These are phyloP conservation scores for Alviniconcha strummeri DNA, from an alignment of 2,888 invertebrate genomes.

Conservation along the genomic window DNA sequence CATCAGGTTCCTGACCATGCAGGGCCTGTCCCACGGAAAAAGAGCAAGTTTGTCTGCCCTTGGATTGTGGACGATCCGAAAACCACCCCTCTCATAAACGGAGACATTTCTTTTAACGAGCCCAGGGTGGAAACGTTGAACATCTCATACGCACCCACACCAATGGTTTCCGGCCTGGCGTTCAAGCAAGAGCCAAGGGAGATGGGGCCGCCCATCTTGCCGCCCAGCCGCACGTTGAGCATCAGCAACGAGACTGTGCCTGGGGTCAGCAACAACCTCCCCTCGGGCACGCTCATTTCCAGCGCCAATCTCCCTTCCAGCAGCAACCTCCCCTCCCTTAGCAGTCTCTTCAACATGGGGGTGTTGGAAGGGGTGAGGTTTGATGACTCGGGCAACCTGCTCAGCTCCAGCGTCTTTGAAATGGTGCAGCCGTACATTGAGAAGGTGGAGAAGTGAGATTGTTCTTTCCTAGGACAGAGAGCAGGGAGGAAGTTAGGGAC, in stretches of 20 bases:
- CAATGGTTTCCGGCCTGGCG: neutral
- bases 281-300: slow-evolving; percentile 7
- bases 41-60: slow-evolving; percentile 15
- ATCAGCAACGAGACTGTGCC: slow-evolving; percentile 26
- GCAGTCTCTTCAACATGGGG: slow-evolving; percentile 4
- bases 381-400: slow-evolving; percentile 26
- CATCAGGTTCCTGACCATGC: neutral
- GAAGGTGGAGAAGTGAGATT: too few relatives aligned
- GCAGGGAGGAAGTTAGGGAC: neutral
- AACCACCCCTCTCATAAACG: slow-evolving; percentile 15
- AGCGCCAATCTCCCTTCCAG: neutral
- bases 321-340: neutral
- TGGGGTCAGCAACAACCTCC: slow-evolving; percentile 23
- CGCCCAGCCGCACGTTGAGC: neutral
- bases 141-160: neutral
- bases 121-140: too few relatives aligned
- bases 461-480: too few relatives aligned
- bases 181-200: slow-evolving; percentile 17
- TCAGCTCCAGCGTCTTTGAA: slow-evolving; percentile 33
- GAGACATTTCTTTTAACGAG: slow-evolving; percentile 21
- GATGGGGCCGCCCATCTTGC: slow-evolving; percentile 1
- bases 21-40: neutral
- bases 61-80: slow-evolving; percentile 27
- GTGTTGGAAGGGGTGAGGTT: slow-evolving; percentile 24
- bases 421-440: slow-evolving; percentile 28